Percentiles rank a stretch among this genome's conserved stretches.
Conservation (phyloP, 37 sponge, comb jelly and placozoan species). For the Aplysina aerophoba region DNA sequence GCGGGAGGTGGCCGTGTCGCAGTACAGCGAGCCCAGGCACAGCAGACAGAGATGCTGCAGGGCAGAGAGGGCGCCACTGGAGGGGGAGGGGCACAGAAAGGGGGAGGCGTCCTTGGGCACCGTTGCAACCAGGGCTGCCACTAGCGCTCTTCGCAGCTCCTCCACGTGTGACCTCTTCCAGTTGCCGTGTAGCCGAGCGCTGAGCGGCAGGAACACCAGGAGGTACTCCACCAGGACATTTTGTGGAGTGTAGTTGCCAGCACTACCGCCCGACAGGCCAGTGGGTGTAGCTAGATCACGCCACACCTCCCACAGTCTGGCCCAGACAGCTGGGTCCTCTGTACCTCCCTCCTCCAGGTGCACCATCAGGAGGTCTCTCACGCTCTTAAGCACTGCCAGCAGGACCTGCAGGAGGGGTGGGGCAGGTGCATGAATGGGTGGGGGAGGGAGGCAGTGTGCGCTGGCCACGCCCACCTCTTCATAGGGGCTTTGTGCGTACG, state of each 20-base stretch:
- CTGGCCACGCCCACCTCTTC: conserved; percentile 53
- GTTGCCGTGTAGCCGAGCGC: not conserved
- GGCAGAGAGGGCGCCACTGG: conserved; percentile 51
- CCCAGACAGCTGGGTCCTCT: not conserved
- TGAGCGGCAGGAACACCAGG: not conserved
- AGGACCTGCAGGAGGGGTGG: not conserved
- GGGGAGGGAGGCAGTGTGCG: not conserved
- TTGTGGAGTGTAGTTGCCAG: not conserved
- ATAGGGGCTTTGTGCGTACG: conserved; percentile 61
- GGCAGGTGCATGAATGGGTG: not conserved
- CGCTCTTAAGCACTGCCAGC: not conserved
- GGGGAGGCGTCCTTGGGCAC: conserved; percentile 80
- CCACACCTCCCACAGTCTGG: conserved; percentile 19
- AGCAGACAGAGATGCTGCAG: conserved; percentile 61
- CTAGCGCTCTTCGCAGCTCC: conserved; percentile 10
- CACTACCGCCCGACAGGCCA: not conserved
- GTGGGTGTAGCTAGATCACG: not conserved
- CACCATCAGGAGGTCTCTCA: not conserved
- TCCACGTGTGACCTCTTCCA: not conserved
- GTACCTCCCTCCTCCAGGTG: not conserved
- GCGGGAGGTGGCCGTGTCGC: conserved; percentile 4
- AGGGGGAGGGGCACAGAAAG: conserved; percentile 73
- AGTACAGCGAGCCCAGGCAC: conserved; percentile 37
- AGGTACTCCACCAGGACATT: conserved; percentile 31
- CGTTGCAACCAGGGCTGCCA: conserved; percentile 41